Evolutionary conservation across 2,797 vertebrate species (phyloP).

Genomic region (Bucorvus abyssinicus): DNA sequence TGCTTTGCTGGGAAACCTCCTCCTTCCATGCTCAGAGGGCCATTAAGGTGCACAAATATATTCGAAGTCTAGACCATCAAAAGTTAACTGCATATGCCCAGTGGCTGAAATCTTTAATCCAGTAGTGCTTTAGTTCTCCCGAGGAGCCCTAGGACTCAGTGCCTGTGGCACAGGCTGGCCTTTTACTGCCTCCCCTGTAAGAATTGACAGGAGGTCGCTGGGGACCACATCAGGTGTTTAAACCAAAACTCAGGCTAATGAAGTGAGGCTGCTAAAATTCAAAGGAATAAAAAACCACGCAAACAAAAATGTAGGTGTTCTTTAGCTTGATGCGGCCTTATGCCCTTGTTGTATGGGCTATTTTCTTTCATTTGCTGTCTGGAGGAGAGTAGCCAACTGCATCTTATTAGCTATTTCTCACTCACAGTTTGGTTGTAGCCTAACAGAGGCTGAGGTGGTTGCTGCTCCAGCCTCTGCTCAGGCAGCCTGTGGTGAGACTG

Average conservation of each 20-base stretch:
- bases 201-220: neutral
- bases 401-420: neutral
- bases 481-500: neutral
- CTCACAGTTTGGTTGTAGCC: accelerated
- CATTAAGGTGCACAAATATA: neutral
- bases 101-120: neutral
- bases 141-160: neutral
- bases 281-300: neutral
- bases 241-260: neutral
- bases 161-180: neutral
- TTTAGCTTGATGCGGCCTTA: neutral
- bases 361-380: neutral
- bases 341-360: accelerated
- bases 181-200: neutral
- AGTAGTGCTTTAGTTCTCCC: neutral
- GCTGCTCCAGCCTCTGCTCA: neutral
- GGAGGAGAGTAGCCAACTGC: neutral
- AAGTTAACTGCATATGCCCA: neutral
- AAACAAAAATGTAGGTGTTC: neutral
- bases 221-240: neutral
- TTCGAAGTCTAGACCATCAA: neutral
- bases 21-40: neutral
- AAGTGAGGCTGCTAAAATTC: neutral
- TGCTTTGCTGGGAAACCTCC: neutral
- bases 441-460: neutral